Conservation (phyloP, 2,888 invertebrate species). For the Lottia scabra region DNA sequence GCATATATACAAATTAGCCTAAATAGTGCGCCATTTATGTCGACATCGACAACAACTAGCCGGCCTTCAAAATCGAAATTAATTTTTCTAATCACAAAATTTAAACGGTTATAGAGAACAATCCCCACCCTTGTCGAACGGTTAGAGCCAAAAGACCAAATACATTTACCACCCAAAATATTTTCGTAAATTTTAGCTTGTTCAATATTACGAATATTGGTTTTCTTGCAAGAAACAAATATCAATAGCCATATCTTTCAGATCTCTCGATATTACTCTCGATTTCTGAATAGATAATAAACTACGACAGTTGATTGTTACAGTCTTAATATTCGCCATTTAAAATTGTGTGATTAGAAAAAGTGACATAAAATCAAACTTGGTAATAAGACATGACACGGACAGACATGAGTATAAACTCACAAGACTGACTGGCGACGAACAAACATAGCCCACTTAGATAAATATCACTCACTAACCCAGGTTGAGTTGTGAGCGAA, state of each 20-base stretch:
- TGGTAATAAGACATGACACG: not conserved
- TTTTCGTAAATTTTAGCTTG: not conserved
- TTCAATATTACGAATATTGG: not conserved
- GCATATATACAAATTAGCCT: not conserved
- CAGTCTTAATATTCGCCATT: not conserved
- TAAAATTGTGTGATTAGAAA: not conserved
- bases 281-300: not conserved
- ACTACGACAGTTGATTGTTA: not conserved
- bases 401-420: not conserved
- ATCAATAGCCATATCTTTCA: not conserved
- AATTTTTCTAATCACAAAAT: not conserved
- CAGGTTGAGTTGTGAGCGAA: not conserved
- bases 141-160: not conserved
- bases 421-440: not conserved
- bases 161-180: not conserved
- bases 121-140: not conserved
- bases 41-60: not conserved
- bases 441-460: not conserved
- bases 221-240: not conserved
- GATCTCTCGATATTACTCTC: not conserved
- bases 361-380: too few relatives aligned
- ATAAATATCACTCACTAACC: not conserved
- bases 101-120: not conserved
- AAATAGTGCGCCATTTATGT: not conserved
- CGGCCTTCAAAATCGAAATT: conserved; percentile 3